Conservation (phyloP, 2,113 vertebrate species). For the Malurus alboscapulatus region DNA sequence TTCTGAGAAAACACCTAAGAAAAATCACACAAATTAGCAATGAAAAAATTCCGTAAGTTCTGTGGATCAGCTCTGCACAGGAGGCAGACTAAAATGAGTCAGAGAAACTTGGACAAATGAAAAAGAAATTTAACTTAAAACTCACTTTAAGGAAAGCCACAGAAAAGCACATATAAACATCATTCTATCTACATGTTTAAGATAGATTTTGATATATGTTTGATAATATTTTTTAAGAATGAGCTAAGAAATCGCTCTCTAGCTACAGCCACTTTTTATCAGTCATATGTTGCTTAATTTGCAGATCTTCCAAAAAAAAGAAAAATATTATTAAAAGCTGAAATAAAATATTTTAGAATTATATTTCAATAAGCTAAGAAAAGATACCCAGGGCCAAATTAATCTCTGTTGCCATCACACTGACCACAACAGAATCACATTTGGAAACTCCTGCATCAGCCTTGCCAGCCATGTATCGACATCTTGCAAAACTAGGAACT, state of each 20-base stretch:
- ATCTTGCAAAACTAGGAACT: neutral
- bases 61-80: neutral
- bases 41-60: neutral
- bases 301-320: slow-evolving; percentile 50
- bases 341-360: slow-evolving; percentile 53
- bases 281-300: slow-evolving; percentile 11
- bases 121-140: neutral
- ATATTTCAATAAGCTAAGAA: slow-evolving; percentile 51
- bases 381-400: slow-evolving; percentile 43
- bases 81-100: neutral
- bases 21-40: neutral
- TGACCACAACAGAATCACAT: neutral
- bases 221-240: neutral
- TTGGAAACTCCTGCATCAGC: neutral
- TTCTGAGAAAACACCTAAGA: neutral
- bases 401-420: slow-evolving; percentile 23
- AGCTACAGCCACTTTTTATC: neutral
- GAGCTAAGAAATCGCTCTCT: neutral
- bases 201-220: neutral
- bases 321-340: slow-evolving; percentile 49
- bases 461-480: neutral
- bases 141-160: neutral
- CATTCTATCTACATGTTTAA: neutral
- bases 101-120: neutral
- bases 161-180: neutral